A percentile compares a stretch with the other conserved stretches of the same genome.
These are phyloP conservation scores for Myotis findleyi DNA, from an alignment of 2,797 vertebrate genomes.

Conservation along the genomic window DNA sequence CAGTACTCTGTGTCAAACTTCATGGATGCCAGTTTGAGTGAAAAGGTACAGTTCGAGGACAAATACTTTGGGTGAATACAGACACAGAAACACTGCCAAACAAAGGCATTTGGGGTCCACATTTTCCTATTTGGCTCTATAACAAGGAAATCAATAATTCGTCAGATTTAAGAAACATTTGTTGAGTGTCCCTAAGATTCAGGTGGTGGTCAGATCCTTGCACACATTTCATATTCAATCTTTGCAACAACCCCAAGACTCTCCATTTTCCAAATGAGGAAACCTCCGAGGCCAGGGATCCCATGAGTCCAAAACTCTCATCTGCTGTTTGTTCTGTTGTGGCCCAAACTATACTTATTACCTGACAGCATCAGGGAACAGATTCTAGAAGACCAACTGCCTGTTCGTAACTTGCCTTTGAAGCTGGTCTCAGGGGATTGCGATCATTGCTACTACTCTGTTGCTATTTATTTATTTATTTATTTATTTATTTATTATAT, in stretches of 20 bases:
- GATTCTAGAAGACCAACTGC: background rate
- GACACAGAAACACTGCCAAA: background rate
- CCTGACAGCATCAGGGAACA: background rate
- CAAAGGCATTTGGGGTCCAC: background rate
- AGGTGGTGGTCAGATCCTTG: background rate
- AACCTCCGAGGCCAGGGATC: background rate
- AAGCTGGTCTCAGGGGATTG: background rate
- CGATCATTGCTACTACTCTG: background rate
- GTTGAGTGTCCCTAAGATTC: background rate
- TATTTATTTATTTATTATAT: too few relatives aligned
- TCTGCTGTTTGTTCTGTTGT: background rate
- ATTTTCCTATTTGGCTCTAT: background rate
- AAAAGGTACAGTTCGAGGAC: slow-evolving; percentile 90
- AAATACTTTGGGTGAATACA: background rate
- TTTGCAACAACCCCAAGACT: background rate
- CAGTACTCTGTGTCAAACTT: slow-evolving; percentile 93
- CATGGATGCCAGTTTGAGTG: slow-evolving; percentile 88
- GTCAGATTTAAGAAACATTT: background rate
- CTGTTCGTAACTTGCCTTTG: background rate
- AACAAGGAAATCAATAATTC: background rate
- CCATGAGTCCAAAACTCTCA: background rate
- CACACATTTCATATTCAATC: background rate
- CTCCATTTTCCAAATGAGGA: background rate
- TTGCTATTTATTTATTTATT: background rate
- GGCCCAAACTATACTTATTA: background rate